These are phyloP conservation scores for Catharus bicknelli DNA, from an alignment of 2,113 vertebrate genomes.

Conservation along the genomic window DNA sequence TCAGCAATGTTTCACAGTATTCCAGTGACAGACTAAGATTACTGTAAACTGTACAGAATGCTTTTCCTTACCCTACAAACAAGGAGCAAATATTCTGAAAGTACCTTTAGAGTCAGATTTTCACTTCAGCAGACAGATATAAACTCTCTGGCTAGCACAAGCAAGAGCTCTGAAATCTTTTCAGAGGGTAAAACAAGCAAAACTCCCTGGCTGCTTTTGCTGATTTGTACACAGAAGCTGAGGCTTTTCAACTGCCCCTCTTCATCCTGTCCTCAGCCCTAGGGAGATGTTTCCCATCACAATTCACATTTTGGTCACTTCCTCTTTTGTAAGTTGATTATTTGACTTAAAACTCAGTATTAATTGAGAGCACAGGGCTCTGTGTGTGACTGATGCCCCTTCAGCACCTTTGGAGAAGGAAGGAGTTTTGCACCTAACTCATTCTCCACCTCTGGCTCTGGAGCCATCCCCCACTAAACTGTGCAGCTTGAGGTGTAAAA, in stretches of 20 bases:
- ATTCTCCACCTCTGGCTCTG: accelerated
- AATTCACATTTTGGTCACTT: background rate
- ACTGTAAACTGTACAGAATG: background rate
- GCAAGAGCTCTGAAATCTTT: background rate
- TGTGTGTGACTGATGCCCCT: background rate
- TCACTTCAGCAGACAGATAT: background rate
- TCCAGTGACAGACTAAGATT: background rate
- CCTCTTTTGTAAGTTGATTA: background rate
- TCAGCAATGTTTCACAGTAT: background rate
- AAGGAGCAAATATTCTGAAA: background rate
- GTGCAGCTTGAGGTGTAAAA: background rate
- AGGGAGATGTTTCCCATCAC: background rate
- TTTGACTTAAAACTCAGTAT: background rate
- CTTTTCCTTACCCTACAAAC: background rate
- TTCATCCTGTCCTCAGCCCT: background rate
- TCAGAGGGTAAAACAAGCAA: background rate
- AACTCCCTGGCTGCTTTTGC: background rate
- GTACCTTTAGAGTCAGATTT: background rate
- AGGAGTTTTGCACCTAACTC: background rate
- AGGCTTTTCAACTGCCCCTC: background rate
- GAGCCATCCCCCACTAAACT: background rate
- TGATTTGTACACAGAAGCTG: background rate
- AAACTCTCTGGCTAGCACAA: background rate
- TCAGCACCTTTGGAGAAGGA: background rate
- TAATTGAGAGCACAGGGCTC: background rate